Evolutionary conservation across 2,797 vertebrate species (phyloP).

Genomic region (Notoglanidium macrostoma): DNA sequence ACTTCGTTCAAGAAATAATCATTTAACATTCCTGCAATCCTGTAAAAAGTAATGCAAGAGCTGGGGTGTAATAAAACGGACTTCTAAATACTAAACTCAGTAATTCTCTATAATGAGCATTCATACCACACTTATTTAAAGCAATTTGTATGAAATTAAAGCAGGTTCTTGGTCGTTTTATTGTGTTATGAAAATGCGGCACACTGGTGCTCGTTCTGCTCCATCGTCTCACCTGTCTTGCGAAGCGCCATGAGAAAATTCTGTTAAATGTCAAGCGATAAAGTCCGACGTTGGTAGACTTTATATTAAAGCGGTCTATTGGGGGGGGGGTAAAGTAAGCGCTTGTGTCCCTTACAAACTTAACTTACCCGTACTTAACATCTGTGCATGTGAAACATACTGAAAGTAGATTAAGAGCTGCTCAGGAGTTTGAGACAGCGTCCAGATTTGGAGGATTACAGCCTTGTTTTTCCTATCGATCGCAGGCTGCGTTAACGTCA

Average conservation of each 20-base stretch:
- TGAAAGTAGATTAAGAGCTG: conserved; percentile 65
- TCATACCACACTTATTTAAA: background rate
- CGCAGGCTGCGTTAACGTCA: conserved; percentile 59
- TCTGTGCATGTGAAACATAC: conserved; percentile 61
- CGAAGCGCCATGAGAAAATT: background rate
- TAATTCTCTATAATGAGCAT: background rate
- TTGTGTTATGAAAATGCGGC: background rate
- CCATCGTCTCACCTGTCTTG: conserved; percentile 26
- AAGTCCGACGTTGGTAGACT: conserved; percentile 11
- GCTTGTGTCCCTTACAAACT: conserved; percentile 60
- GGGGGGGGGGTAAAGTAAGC: background rate
- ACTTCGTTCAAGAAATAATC: background rate
- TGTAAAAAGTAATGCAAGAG: background rate
- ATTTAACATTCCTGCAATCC: background rate
- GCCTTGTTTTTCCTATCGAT: conserved; percentile 54
- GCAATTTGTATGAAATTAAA: conserved; percentile 11
- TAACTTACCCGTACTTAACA: conserved; percentile 48
- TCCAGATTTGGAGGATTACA: conserved; percentile 61
- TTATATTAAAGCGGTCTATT: conserved; percentile 29
- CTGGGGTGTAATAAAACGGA: background rate
- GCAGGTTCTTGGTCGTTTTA: background rate
- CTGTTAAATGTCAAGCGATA: conserved; percentile 46
- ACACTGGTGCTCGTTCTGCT: background rate
- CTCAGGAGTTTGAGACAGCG: conserved; percentile 35
- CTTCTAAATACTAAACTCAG: background rate